Conservation (phyloP, 2,797 vertebrate genomes). For the Melopsittacus undulatus region DNA sequence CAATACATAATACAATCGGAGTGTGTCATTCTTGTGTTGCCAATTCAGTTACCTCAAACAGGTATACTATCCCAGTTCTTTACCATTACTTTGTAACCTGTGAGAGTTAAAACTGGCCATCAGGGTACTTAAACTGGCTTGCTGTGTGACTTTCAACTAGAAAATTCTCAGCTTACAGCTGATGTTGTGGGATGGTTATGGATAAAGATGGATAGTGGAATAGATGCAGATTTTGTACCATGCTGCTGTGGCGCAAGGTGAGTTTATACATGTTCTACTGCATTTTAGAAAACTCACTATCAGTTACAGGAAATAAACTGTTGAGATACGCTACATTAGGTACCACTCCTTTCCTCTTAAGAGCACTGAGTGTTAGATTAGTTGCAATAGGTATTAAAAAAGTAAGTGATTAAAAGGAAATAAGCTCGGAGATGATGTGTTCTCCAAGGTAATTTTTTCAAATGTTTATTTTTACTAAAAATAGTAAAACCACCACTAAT, state of each 20-base stretch:
- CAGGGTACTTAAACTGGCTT: conserved; percentile 48
- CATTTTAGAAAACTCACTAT: neutral
- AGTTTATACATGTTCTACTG: neutral
- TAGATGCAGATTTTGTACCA: neutral
- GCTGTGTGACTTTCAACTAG: neutral
- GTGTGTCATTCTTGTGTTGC: conserved; percentile 6
- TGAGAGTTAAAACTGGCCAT: conserved; percentile 15
- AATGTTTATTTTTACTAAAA: conserved; percentile 60
- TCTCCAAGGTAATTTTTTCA: conserved; percentile 33
- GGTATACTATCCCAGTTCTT: neutral
- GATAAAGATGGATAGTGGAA: neutral
- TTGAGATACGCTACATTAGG: neutral
- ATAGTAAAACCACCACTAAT: conserved; percentile 11
- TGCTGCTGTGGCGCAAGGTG: neutral
- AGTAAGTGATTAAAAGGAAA: neutral
- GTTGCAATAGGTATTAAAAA: neutral
- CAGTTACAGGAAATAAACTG: neutral
- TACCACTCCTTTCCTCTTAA: neutral
- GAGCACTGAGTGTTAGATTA: conserved; percentile 20
- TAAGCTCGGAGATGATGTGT: neutral
- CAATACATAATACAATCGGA: neutral
- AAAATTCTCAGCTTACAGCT: neutral
- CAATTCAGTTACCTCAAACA: neutral
- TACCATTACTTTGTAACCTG: neutral
- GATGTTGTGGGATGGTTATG: neutral